These are phyloP conservation scores for Syngnathoides biaculeatus DNA, from an alignment of 2,113 vertebrate genomes.

Conservation along the genomic window DNA sequence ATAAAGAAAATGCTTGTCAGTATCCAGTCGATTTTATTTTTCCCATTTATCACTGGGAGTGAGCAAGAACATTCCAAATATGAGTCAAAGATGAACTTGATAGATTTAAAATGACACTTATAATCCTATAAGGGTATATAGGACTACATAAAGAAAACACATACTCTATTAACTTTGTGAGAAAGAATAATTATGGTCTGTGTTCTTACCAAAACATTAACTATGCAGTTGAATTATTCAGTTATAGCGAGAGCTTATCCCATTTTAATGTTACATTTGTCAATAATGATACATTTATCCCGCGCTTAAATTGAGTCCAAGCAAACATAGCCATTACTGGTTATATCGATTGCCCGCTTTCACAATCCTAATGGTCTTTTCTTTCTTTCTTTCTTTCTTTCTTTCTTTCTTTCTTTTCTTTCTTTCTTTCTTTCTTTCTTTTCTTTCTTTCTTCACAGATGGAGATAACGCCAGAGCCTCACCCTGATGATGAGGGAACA, in stretches of 20 bases:
- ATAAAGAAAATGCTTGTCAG: too few species aligned
- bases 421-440: constrained; percentile 22
- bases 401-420: constrained; percentile 31
- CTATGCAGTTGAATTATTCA: neutral
- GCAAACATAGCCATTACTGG: neutral
- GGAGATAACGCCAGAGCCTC: constrained; percentile 69
- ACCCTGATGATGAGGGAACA: constrained; percentile 75
- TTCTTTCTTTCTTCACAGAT: constrained; percentile 59
- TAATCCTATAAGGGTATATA: neutral
- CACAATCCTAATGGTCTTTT: constrained; percentile 8
- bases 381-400: too few species aligned
- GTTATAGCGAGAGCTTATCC: neutral
- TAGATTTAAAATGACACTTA: too few species aligned
- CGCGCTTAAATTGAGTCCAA: neutral
- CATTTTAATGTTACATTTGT: neutral
- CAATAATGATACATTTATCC: neutral
- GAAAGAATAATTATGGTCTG: neutral
- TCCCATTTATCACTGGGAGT: too few species aligned
- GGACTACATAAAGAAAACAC: neutral
- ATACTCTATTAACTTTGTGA: neutral
- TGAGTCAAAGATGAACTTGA: too few species aligned
- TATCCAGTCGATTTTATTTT: too few species aligned
- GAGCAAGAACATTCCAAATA: too few species aligned
- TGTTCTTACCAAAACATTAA: neutral
- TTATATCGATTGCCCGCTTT: neutral